Percentiles rank a stretch among this genome's conserved stretches.
Conservation (phyloP, 2,113 vertebrate species). For the Crocuta crocuta region DNA sequence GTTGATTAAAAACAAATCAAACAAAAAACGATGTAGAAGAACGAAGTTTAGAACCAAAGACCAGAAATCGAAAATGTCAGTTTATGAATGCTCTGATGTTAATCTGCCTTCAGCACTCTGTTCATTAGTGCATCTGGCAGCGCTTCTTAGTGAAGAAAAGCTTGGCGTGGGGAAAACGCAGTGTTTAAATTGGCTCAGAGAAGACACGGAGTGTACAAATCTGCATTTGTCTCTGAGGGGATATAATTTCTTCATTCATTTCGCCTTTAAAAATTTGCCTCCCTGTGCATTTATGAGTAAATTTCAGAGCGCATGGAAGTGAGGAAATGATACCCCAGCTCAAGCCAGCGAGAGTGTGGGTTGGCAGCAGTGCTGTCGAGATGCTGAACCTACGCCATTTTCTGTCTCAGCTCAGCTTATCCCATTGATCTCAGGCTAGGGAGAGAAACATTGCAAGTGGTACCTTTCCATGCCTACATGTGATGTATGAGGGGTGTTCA, state of each 20-base stretch:
- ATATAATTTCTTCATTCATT: slow-evolving; percentile 55
- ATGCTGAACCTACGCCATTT: neutral
- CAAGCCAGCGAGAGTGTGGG: neutral
- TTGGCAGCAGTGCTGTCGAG: neutral
- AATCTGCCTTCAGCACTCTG: neutral
- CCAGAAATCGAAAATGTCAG: neutral
- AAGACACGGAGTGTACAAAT: neutral
- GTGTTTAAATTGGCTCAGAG: slow-evolving; percentile 47
- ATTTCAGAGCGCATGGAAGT: neutral
- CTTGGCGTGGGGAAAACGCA: neutral
- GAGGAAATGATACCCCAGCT: slow-evolving; percentile 39
- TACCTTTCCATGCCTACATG: neutral
- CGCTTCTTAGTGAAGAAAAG: neutral
- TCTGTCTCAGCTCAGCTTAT: neutral
- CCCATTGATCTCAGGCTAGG: neutral
- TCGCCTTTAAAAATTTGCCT: slow-evolving; percentile 47
- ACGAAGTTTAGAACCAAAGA: neutral
- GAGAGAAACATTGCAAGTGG: neutral
- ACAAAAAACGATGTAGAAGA: neutral
- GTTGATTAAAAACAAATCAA: slow-evolving; percentile 52
- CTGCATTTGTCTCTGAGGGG: slow-evolving; percentile 49
- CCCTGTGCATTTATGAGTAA: slow-evolving; percentile 17
- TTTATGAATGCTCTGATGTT: neutral
- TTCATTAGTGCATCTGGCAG: neutral
- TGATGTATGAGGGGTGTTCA: neutral